These are phyloP conservation scores for Ladona fulva DNA, from an alignment of 1,140 invertebrate genomes.

Conservation along the genomic window DNA sequence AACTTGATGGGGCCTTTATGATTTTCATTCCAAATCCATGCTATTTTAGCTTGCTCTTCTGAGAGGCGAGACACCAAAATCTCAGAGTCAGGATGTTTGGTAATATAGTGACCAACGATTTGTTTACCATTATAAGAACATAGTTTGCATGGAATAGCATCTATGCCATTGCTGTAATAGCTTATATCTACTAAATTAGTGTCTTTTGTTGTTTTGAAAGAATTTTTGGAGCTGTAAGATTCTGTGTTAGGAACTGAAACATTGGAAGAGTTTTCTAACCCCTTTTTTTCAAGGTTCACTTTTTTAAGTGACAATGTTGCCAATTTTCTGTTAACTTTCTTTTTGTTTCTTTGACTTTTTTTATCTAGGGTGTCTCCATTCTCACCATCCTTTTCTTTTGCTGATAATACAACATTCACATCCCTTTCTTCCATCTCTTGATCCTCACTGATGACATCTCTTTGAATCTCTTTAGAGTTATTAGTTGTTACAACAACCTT, in stretches of 20 bases:
- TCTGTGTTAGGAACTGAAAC: neutral
- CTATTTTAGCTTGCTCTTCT: conserved; percentile 37
- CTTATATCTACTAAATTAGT: conserved; percentile 25
- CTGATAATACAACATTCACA: too few relatives aligned
- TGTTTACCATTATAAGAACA: conserved; percentile 48
- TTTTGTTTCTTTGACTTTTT: too few relatives aligned
- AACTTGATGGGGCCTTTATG: neutral
- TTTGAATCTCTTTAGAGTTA: too few relatives aligned
- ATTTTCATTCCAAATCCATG: conserved; percentile 34
- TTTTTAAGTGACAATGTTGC: neutral
- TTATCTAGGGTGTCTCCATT: too few relatives aligned
- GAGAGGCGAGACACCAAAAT: conserved; percentile 51
- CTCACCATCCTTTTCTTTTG: too few relatives aligned
- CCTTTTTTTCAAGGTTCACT: neutral
- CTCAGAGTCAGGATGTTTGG: conserved; percentile 50
- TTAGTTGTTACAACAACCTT: too few relatives aligned
- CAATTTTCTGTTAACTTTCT: neutral
- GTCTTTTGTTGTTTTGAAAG: conserved; percentile 25
- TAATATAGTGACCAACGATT: conserved; percentile 56
- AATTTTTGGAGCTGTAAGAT: neutral
- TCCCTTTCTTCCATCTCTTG: too few relatives aligned
- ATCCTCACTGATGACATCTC: too few relatives aligned
- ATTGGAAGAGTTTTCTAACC: neutral
- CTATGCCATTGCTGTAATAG: conserved; percentile 27
- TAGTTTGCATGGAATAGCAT: conserved; percentile 38